Percentiles rank a stretch among this genome's conserved stretches.
These are phyloP conservation scores for Ptychochromis oligacanthus DNA, from an alignment of 2,113 vertebrate genomes.

Conservation along the genomic window DNA sequence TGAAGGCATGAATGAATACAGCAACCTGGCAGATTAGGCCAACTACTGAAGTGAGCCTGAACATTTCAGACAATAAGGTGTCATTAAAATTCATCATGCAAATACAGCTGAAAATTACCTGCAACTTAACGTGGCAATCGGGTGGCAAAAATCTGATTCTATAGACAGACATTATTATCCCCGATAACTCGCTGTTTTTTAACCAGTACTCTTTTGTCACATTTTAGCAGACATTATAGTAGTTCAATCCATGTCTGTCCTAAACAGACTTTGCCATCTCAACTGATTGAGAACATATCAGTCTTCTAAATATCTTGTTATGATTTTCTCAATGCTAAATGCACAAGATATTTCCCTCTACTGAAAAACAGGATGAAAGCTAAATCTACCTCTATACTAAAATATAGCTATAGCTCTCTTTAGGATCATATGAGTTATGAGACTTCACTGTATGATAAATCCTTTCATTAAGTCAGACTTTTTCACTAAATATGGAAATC, in stretches of 20 bases:
- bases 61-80: neutral
- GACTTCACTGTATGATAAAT: neutral
- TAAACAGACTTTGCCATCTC: neutral
- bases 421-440: neutral
- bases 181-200: neutral
- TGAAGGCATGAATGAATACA: neutral
- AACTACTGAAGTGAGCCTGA: too few species aligned
- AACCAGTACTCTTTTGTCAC: neutral
- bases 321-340: neutral
- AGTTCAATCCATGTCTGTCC: neutral
- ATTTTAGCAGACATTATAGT: neutral
- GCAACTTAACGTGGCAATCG: neutral
- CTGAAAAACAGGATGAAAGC: neutral
- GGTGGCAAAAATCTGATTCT: too few species aligned
- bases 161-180: too few species aligned
- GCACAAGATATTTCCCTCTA: neutral
- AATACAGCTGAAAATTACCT: neutral
- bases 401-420: neutral
- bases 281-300: neutral
- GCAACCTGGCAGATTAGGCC: neutral
- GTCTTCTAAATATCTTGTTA: neutral
- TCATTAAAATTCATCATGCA: neutral
- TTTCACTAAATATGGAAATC: neutral
- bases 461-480: neutral
- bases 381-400: neutral